Evolutionary conservation across 92 coral and sea anemone species (phyloP), one percentile per base, ranked within the genome.

Genomic region (Parazoanthus swiftii): DNA sequence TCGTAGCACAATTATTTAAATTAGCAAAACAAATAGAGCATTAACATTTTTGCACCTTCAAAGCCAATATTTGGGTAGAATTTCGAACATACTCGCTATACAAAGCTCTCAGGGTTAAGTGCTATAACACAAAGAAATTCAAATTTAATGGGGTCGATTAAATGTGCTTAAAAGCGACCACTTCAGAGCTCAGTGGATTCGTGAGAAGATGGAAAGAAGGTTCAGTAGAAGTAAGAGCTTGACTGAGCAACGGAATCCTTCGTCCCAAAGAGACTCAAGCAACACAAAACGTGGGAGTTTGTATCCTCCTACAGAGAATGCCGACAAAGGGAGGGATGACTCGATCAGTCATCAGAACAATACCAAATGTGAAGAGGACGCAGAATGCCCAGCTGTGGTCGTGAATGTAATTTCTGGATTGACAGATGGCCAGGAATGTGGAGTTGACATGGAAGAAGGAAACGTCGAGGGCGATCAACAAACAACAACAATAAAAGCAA

Each of bases 381-480:
- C 67, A 76, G 91, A 90, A 82, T 91, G 89, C 65, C 96, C 98
- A 16, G 89, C 98, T 3, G 93, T 95, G 82, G 92, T 94, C 6
- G 96, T 95, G 59, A 93, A 95, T 76, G 33, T 95, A 68, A 89
- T 93, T 85, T 91, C 98, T 70, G 80, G 79, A 37, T 44, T 71
- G 59, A 84, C 42, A 7, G 46, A 44, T 16, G 35, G 68, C 26
- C 29, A 84, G 67, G 78, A 79, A 70, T 38, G 70, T 29, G 88
- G 46, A 71, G 89, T 56, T 82, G 86, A 78, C 14, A 85, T 88
- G 83, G 93, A 89, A 33, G 91, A 91, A 29, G 85, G 74, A 59
- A 85, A 89, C 50, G 15, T 74, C 42, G 92, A 89, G 18, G 90
- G 88, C 39, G 85, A 79, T 68, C 77, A 91, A 74, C 68, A 81